Conservation (phyloP, 2,888 invertebrate genomes). For the Oxyscelio sp. region DNA sequence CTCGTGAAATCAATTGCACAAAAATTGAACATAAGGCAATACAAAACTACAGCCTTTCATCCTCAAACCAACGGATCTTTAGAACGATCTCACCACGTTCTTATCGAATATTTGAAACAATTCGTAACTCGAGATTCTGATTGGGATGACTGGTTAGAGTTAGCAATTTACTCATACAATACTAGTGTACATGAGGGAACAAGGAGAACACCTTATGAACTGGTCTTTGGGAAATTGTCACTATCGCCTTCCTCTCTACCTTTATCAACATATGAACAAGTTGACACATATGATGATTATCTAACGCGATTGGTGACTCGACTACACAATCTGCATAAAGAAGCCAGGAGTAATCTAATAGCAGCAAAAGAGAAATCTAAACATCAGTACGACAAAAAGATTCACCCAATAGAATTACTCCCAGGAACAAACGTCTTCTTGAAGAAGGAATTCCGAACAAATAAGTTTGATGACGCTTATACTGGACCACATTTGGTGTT, state of each 20-base stretch:
- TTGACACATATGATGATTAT: background rate
- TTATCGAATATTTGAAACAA: conserved; percentile 19
- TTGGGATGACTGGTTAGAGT: too few relatives aligned
- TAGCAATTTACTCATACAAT: too few relatives aligned
- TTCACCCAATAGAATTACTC: background rate
- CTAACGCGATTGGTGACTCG: background rate
- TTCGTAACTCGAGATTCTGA: conserved; percentile 1
- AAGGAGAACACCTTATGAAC: too few relatives aligned
- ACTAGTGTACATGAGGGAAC: too few relatives aligned
- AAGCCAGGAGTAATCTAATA: background rate
- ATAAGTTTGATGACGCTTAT: background rate
- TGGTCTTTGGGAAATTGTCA: background rate
- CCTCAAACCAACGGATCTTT: conserved; percentile 14
- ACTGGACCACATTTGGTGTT: background rate
- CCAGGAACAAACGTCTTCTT: background rate
- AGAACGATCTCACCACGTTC: conserved; percentile 37
- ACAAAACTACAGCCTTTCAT: conserved; percentile 14
- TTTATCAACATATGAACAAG: background rate
- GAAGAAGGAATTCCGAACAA: background rate
- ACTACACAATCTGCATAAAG: background rate
- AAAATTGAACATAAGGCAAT: conserved; percentile 22
- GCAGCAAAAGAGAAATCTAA: background rate
- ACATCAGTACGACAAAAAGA: background rate
- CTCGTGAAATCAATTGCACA: background rate
- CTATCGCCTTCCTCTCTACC: background rate